phyloP scores from a whole-genome alignment of 1,140 invertebrate species.

The Drosophila nigrodunni region DNA sequence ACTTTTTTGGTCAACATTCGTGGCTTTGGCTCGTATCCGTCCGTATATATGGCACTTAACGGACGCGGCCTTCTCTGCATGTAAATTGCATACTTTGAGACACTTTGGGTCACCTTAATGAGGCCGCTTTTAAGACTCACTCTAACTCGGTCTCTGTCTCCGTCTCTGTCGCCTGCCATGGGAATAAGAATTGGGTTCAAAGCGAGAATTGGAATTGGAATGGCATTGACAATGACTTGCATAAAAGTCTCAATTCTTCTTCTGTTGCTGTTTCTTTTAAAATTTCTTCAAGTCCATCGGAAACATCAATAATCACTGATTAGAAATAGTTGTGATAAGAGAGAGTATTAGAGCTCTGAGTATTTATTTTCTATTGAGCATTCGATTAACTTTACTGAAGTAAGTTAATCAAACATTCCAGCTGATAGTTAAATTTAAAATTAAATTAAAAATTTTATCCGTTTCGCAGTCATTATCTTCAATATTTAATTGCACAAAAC shows the following conservation, averaged over 20 bases:
- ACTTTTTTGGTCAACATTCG: slow-evolving; percentile 55
- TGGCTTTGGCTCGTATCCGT: slow-evolving; percentile 28
- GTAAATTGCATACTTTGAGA: slow-evolving; percentile 80
- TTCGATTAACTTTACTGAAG: no score
- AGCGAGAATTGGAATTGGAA: no score
- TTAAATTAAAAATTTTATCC: no score
- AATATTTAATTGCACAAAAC: no score
- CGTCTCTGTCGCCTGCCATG: slow-evolving; percentile 46
- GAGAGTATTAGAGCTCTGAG: no score
- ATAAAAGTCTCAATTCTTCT: slow-evolving; percentile 16
- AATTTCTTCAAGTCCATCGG: neutral
- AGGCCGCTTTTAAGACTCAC: slow-evolving; percentile 52
- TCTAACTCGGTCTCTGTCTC: no score
- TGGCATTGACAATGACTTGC: slow-evolving; percentile 2
- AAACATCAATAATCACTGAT: neutral
- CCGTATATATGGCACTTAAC: slow-evolving; percentile 50
- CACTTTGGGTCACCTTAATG: slow-evolving; percentile 79
- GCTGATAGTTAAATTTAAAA: no score
- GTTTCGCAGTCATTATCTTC: no score
- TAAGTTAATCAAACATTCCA: no score
- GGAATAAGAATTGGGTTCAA: slow-evolving; percentile 33
- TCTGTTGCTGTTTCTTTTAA: neutral
- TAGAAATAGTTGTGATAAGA: no score
- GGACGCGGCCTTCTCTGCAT: slow-evolving; percentile 64
- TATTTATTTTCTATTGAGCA: no score